Evolutionary conservation across 2,888 invertebrate species (phyloP), one percentile per base, ranked within the genome.

Genomic region (Galerucella calmariensis): DNA sequence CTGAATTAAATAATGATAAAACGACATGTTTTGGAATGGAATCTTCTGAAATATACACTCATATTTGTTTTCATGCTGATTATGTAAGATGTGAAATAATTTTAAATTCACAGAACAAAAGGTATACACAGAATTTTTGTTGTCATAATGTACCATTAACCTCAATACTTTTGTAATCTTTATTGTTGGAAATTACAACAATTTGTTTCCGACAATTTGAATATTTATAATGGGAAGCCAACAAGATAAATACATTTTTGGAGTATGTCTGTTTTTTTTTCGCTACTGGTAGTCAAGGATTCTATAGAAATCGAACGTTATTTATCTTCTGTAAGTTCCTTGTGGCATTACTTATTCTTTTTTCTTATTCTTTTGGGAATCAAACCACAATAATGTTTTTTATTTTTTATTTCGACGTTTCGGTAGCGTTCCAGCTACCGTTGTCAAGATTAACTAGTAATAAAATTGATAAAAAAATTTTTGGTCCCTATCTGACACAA

Each of bases 121-220:
- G 20, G 63, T 65, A 65, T 62, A 16, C 16, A 63, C 63, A 65
- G 20, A 41, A 65, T 65, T 65, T 65, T 65, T 12, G 46, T 65
- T 27, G 24, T 24, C 41, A 63, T 46, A 61, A 51, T 69, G 63
- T 70, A 35, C 16, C 51, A 63, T 70, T 70, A 70, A 70, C 70
- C 70, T 70, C 70, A 51, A 62, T 63, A 46, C n/a, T 35, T 51
- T 35, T 62, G 53, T 70, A 63, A 70, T 70, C 70, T 63, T 63
- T 70, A 63, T 70, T 63, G 56, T 63, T 63, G 56, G 61, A 46
- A 65, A 65, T 46, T 65, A 59, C 6, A 51, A 35, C 46, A 62
- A 44, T 62, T 62, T 48, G 69, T 69, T 69, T 69, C 69, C 58
- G 69, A 35, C 48, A 51, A 62, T 46, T 59, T 46, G 48, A 20